These are phyloP conservation scores for Panthera leo DNA, from an alignment of 2,113 vertebrate species.

Conservation along the genomic window DNA sequence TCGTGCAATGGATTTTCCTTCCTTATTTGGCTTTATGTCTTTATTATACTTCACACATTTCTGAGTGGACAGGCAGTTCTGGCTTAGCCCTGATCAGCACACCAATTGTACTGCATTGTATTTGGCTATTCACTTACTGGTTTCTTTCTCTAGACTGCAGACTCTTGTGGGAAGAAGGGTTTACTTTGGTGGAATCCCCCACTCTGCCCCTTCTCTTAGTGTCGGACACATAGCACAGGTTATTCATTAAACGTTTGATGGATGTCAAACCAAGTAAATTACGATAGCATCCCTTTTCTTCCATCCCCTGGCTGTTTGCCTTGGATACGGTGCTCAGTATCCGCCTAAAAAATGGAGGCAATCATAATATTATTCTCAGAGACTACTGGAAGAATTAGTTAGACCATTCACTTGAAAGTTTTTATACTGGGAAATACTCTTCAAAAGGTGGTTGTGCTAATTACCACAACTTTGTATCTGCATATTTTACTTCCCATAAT, in stretches of 20 bases:
- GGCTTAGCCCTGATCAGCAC: neutral
- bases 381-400: neutral
- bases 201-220: neutral
- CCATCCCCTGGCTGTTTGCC: neutral
- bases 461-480: neutral
- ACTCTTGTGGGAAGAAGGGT: neutral
- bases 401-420: neutral
- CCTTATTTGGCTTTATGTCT: neutral
- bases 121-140: neutral
- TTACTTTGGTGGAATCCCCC: neutral
- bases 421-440: neutral
- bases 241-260: neutral
- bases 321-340: neutral
- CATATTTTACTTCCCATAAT: neutral
- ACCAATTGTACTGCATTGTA: accelerated
- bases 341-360: neutral
- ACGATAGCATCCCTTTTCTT: neutral
- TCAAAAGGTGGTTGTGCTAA: neutral
- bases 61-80: neutral
- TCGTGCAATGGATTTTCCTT: neutral
- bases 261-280: neutral
- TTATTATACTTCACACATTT: neutral
- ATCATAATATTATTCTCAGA: neutral
- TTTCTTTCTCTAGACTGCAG: neutral
- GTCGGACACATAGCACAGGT: neutral